phyloP scores from a whole-genome alignment of 1,140 invertebrate species.

The Rhyzopertha dominica region DNA sequence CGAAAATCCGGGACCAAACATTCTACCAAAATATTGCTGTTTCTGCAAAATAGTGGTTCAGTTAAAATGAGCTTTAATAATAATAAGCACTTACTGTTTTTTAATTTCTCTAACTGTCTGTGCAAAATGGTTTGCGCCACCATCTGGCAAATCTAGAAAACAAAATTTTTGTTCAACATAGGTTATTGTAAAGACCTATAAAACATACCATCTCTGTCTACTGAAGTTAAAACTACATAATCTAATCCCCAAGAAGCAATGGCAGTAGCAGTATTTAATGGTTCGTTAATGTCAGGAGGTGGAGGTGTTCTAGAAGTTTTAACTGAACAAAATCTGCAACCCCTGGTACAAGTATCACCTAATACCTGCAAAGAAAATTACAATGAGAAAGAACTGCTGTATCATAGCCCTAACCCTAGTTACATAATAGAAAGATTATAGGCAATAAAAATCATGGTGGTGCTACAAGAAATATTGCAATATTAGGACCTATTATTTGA shows the following conservation, averaged over 20 bases:
- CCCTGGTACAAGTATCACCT: slow-evolving; percentile 87
- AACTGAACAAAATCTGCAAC: slow-evolving; percentile 97
- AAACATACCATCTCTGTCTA: slow-evolving; percentile 85
- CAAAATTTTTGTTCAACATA: slow-evolving; percentile 14
- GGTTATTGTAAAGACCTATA: slow-evolving; percentile 6
- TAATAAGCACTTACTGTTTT: slow-evolving; percentile 51
- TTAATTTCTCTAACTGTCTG: slow-evolving; percentile 81
- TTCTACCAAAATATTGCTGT: slow-evolving; percentile 86
- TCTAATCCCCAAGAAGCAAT: slow-evolving; percentile 93
- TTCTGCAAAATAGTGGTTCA: slow-evolving; percentile 51
- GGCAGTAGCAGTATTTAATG: slow-evolving; percentile 87
- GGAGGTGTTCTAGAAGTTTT: slow-evolving; percentile 93
- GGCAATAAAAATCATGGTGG: no score
- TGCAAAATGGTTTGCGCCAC: slow-evolving; percentile 87
- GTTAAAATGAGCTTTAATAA: not conserved
- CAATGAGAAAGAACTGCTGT: not conserved
- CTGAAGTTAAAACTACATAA: slow-evolving; percentile 97
- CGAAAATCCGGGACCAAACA: slow-evolving; percentile 96
- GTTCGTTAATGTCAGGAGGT: slow-evolving; percentile 86
- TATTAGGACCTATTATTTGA: no score
- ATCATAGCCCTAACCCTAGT: not conserved
- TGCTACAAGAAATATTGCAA: no score
- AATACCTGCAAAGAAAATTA: slow-evolving; percentile 61
- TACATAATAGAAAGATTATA: no score
- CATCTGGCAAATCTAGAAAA: slow-evolving; percentile 81